A percentile compares a stretch with the other conserved stretches of the same genome.
Evolutionary conservation across 2,888 invertebrate genomes (phyloP).

Genomic region (Amphiduros pacificus): DNA sequence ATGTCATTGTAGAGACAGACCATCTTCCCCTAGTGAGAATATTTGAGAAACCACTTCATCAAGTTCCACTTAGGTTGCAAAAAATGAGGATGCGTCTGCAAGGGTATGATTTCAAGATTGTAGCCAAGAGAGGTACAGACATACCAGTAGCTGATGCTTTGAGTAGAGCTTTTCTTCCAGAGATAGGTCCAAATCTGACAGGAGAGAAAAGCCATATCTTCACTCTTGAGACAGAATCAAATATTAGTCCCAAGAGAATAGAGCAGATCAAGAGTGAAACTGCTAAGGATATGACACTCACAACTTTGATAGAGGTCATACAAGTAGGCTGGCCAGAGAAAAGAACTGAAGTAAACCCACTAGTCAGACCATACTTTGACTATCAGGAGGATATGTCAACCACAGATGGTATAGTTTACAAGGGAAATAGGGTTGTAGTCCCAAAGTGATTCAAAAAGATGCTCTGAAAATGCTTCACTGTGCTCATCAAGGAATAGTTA

Average conservation of each 20-base stretch:
- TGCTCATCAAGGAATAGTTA: conserved; percentile 19
- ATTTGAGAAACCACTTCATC: conserved; percentile 19
- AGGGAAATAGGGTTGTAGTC: conserved; percentile 11
- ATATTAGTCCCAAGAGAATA: not conserved
- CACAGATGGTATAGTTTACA: conserved; percentile 14
- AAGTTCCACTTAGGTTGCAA: conserved; percentile 22
- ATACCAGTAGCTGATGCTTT: conserved; percentile 26
- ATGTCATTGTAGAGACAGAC: conserved; percentile 25
- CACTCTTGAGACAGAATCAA: not conserved
- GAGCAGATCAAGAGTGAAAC: no score
- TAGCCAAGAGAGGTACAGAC: conserved; percentile 19
- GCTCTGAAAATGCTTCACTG: conserved; percentile 15
- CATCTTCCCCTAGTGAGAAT: conserved; percentile 25
- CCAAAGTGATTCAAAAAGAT: conserved; percentile 2
- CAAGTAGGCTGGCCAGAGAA: conserved; percentile 16
- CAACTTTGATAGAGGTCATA: no score
- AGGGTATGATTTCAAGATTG: conserved; percentile 21
- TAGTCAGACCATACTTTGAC: conserved; percentile 8
- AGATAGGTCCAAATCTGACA: not conserved
- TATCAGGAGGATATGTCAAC: not conserved
- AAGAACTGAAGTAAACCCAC: not conserved
- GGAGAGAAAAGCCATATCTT: not conserved
- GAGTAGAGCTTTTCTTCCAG: conserved; percentile 4
- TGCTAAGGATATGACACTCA: no score
- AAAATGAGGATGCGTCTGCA: conserved; percentile 22